phyloP scores from a whole-genome alignment of 30 jellyfish, hydroid and myxozoan species.

The Aurelia aurita complex sp. Pacific region DNA sequence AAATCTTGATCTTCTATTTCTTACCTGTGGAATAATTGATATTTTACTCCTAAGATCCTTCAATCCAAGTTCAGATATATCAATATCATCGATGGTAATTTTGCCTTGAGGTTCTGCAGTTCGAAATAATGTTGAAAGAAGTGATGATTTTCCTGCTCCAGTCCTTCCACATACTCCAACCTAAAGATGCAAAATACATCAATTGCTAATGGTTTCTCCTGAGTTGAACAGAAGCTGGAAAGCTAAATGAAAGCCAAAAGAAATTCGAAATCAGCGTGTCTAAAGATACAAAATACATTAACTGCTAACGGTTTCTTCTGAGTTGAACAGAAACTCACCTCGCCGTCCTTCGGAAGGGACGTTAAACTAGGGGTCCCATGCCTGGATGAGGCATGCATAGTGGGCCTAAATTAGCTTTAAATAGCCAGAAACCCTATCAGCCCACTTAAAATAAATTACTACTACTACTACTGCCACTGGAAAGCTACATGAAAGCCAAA shows the following conservation, averaged over 20 bases:
- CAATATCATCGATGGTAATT: conserved; percentile 72
- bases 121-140: conserved; percentile 87
- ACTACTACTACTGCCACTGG: too few relatives aligned
- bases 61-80: conserved; percentile 81
- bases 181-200: conserved; percentile 7
- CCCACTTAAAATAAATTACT: too few relatives aligned
- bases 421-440: too few relatives aligned
- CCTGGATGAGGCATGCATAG: too few relatives aligned
- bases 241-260: too few relatives aligned
- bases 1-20: too few relatives aligned
- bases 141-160: conserved; percentile 96
- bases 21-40: conserved; percentile 96
- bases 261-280: too few relatives aligned
- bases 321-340: background rate
- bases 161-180: conserved; percentile 98
- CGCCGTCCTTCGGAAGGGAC: too few relatives aligned
- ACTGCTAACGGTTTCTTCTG: background rate
- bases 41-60: conserved; percentile 84
- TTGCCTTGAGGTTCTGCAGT: conserved; percentile 89
- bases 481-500: too few relatives aligned
- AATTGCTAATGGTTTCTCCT: background rate
- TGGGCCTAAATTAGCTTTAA: too few relatives aligned
- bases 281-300: too few relatives aligned
- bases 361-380: too few relatives aligned
- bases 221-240: background rate